Conservation (phyloP, 1,140 invertebrate genomes). For the Oncopeltus fasciatus region DNA sequence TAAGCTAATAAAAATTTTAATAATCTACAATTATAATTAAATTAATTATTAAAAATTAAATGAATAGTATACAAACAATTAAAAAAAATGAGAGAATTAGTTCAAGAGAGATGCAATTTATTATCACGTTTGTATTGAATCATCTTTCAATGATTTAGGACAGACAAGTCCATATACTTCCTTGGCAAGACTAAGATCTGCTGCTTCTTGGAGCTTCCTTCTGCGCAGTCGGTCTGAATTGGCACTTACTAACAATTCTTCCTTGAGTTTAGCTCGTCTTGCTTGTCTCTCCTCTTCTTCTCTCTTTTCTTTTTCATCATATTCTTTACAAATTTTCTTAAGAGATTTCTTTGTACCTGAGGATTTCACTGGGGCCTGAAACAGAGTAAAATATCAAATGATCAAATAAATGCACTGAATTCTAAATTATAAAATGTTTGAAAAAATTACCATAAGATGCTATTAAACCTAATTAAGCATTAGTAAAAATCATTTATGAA, state of each 20-base stretch:
- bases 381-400: no score
- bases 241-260: not conserved
- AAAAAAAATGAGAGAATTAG: not conserved
- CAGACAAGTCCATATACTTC: conserved; percentile 4
- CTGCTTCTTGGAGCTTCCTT: conserved; percentile 9
- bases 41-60: not conserved
- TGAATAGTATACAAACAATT: not conserved
- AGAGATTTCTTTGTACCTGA: conserved; percentile 6
- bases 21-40: no score
- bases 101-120: not conserved
- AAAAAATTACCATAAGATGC: no score
- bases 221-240: conserved; percentile 1
- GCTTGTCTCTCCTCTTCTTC: conserved; percentile 14
- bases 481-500: no score
- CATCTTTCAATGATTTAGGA: not conserved
- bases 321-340: conserved; percentile 15
- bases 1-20: no score
- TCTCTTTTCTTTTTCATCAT: conserved; percentile 18
- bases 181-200: conserved; percentile 12
- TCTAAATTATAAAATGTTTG: no score
- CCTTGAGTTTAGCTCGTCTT: not conserved
- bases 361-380: not conserved
- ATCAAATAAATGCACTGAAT: no score
- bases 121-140: conserved; percentile 7
- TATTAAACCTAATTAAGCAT: no score